A percentile compares a stretch with the other conserved stretches of the same genome.
phyloP scores from a whole-genome alignment of 2,888 invertebrate species.

The Glaucopsyche alexis region DNA sequence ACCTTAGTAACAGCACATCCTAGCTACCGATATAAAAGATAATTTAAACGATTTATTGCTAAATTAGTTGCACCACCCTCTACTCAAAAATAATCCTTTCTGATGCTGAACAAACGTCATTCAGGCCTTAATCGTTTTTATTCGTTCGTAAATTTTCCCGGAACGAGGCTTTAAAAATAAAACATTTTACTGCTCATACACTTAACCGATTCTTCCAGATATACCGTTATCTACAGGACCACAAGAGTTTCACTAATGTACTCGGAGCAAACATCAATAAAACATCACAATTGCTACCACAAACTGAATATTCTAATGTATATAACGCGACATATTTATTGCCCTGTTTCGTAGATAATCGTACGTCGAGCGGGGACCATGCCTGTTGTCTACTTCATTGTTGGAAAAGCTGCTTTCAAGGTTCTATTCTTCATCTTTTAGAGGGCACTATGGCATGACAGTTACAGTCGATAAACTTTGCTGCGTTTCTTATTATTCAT shows the following conservation, averaged over 20 bases:
- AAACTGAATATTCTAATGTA: conserved; percentile 38
- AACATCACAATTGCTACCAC: conserved; percentile 33
- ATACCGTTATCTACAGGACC: conserved; percentile 20
- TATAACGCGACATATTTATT: conserved; percentile 67
- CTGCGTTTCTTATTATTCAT: conserved; percentile 77
- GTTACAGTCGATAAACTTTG: conserved; percentile 78
- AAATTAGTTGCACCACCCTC: conserved; percentile 33
- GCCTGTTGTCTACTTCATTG: conserved; percentile 79
- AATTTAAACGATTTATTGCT: conserved; percentile 27
- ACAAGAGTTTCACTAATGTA: conserved; percentile 27
- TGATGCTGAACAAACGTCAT: conserved; percentile 40
- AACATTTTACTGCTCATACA: conserved; percentile 27
- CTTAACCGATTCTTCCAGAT: conserved; percentile 20
- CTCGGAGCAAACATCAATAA: conserved; percentile 23
- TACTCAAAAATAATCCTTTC: conserved; percentile 26
- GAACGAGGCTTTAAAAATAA: conserved; percentile 22
- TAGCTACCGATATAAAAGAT: conserved; percentile 30
- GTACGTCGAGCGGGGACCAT: conserved; percentile 73
- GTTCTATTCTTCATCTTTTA: conserved; percentile 78
- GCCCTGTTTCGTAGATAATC: conserved; percentile 79
- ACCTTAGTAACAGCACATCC: conserved; percentile 31
- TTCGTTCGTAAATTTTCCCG: conserved; percentile 10
- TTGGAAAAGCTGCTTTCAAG: conserved; percentile 80
- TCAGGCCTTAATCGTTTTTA: conserved; percentile 26
- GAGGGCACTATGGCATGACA: conserved; percentile 80